Percentiles rank a stretch among this genome's conserved stretches.
Conservation (phyloP, 2,113 vertebrate genomes). For the Bujurquina vittata region DNA sequence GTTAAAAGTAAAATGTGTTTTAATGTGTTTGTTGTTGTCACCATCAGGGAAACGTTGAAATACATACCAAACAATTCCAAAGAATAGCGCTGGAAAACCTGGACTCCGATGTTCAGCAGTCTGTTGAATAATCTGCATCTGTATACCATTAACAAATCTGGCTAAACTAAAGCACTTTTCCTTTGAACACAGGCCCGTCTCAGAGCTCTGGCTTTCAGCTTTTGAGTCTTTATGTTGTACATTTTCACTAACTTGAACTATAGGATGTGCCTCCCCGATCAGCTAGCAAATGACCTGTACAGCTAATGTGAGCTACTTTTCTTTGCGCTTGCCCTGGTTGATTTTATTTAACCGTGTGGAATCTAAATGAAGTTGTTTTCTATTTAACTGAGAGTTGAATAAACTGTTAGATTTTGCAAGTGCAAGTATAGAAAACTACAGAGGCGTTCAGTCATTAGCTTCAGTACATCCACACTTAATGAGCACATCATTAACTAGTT, state of each 20-base stretch:
- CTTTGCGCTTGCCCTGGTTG: conserved; percentile 13
- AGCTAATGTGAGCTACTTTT: neutral
- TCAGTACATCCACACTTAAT: neutral
- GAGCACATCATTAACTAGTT: neutral
- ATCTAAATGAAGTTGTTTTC: conserved; percentile 11
- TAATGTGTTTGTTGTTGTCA: neutral
- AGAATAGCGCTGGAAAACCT: neutral
- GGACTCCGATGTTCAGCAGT: neutral
- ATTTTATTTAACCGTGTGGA: conserved; percentile 45
- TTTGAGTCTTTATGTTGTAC: neutral
- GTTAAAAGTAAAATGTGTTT: neutral
- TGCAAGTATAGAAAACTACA: neutral
- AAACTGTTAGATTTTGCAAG: conserved; percentile 21
- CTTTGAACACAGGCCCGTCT: neutral
- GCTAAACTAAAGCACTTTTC: neutral
- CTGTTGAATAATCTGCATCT: neutral
- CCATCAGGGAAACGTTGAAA: neutral
- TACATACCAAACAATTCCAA: neutral
- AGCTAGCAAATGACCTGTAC: neutral
- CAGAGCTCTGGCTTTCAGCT: neutral
- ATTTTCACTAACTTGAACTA: neutral
- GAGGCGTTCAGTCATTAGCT: neutral
- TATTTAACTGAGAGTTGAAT: conserved; percentile 9
- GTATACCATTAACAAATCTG: neutral
- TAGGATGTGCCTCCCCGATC: neutral